Base-by-base conservation (phyloP, 1,140 invertebrate species). In the Xylocopa sonorina region DNA sequence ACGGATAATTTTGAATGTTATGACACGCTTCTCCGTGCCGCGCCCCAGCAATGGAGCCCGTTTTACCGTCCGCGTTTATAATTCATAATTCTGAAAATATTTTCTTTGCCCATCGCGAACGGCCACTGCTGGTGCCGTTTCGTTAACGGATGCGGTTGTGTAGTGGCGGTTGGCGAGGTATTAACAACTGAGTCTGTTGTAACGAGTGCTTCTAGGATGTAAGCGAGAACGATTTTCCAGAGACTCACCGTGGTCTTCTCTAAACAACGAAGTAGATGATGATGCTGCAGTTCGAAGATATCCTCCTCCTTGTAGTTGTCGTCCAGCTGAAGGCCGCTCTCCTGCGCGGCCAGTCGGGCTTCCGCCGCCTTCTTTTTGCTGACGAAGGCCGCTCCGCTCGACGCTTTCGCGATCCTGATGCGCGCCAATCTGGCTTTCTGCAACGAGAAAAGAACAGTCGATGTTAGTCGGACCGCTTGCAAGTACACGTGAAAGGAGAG, bases 281-380 rank as follows among this genome's bases (percentile, higher is more conserved):
- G 99, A 94, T 99, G 99, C 93, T 99, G 99, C 92, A 99, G 94
- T 92, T 99, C 98, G 93, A 99, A 99, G 87, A 99, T 99, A 92
- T 99, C 98, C 90, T 99, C 98, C 90, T 99, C 97, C 87, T 96
- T 95, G 87, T 96, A 97, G 88, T 95, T 96, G 74, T 98, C 98
- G 88, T 98, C 97, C 82, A 98, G 94, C 88, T 97, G 97, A 86
- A 97, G 95, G 63, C 97, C 97, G 43, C 97, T 97, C 93, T 98
- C 97, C 92, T 97, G 97, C 32, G 97, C 98, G 53, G 97, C 97
- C 81, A 98, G 93, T 66, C 98, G 94, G 9, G 98, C 98, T 91
- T 99, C 99, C 2, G 98, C 98, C n/a, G 98, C 98, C 92, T 99
- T 99, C 95, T 99, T 99, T 94, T 99, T 99, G 90, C 95, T 98